Percentiles rank a stretch among this genome's conserved stretches.
Conservation (phyloP, 2,888 invertebrate species). For the Phoronis australis region DNA sequence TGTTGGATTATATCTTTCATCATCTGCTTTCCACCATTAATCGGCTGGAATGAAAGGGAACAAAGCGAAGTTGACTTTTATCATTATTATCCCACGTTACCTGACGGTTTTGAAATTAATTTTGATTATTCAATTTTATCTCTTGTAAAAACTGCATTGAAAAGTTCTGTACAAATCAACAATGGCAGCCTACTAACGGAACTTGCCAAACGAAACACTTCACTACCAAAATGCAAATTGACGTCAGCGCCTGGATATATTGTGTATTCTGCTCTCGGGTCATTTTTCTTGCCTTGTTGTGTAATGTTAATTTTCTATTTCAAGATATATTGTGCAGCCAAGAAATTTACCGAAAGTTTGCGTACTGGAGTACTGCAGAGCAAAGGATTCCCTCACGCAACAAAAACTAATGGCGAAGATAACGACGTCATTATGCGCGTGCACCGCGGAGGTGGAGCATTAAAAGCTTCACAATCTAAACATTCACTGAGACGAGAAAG, state of each 20-base stretch:
- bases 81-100: no score
- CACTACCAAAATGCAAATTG: slow-evolving; percentile 24
- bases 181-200: no score
- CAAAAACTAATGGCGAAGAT: slow-evolving; percentile 9
- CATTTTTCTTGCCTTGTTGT: slow-evolving; percentile 95
- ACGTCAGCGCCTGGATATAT: slow-evolving; percentile 71
- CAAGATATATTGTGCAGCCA: slow-evolving; percentile 89
- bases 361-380: slow-evolving; percentile 40
- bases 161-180: no score
- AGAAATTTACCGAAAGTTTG: slow-evolving; percentile 43
- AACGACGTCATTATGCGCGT: slow-evolving; percentile 71
- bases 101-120: no score
- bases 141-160: no score
- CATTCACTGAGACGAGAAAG: no score
- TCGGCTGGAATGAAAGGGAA: slow-evolving; percentile 71
- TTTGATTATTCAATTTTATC: no score
- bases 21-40: slow-evolving; percentile 92
- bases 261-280: slow-evolving; percentile 94
- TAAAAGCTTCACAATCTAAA: no score
- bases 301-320: slow-evolving; percentile 98
- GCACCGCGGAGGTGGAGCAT: slow-evolving; percentile 75
- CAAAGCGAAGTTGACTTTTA: not conserved
- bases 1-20: slow-evolving; percentile 94
- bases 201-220: no score
- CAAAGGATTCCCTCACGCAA: slow-evolving; percentile 12